A percentile compares a stretch with the other conserved stretches of the same genome.
These are phyloP conservation scores for Microctonus brassicae DNA, from an alignment of 2,888 invertebrate genomes.

Conservation along the genomic window DNA sequence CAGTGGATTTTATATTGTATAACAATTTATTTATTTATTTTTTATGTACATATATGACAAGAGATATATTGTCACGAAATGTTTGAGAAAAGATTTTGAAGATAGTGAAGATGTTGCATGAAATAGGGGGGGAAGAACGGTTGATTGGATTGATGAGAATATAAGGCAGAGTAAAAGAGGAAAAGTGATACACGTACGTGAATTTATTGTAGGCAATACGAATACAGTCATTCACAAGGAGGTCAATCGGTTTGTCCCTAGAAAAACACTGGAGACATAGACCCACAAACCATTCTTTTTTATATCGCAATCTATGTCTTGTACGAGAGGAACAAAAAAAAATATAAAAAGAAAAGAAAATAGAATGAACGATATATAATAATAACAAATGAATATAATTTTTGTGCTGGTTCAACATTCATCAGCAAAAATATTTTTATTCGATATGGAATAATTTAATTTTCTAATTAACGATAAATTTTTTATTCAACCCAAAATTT, in stretches of 20 bases:
- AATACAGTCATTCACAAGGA: neutral
- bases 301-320: neutral
- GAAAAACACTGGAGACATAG: neutral
- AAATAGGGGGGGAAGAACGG: neutral
- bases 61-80: neutral
- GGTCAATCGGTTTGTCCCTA: neutral
- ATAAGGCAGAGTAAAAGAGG: neutral
- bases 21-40: no score
- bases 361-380: neutral
- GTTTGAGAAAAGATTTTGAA: neutral
- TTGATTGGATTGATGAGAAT: conserved; percentile 7
- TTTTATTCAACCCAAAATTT: neutral
- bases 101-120: neutral
- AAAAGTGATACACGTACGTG: neutral
- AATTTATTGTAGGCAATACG: neutral
- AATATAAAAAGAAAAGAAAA: neutral
- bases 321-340: neutral
- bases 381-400: neutral
- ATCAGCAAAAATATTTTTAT: neutral
- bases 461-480: neutral
- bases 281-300: neutral
- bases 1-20: no score
- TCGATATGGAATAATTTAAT: neutral
- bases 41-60: neutral
- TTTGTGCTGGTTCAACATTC: neutral